Conservation (phyloP, 2,113 vertebrate species). For the Pygoscelis adeliae region DNA sequence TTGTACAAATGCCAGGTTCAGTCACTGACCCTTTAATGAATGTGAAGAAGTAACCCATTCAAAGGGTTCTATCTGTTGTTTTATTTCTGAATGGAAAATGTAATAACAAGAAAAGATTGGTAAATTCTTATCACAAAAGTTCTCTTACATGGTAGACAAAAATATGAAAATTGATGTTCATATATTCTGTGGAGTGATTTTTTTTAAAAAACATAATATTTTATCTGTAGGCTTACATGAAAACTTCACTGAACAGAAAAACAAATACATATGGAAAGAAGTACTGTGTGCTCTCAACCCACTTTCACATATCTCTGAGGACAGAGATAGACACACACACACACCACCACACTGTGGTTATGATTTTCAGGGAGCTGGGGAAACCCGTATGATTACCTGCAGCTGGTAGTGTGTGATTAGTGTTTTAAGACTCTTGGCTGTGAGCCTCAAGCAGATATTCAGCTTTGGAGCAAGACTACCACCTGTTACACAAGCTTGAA, state of each 20-base stretch:
- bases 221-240: not conserved
- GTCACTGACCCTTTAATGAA: not conserved
- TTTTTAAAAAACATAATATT: not conserved
- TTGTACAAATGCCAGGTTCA: not conserved
- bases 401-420: not conserved
- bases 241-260: not conserved
- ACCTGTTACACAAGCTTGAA: not conserved
- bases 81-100: not conserved
- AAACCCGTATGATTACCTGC: not conserved
- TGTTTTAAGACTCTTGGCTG: not conserved
- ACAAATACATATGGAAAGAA: not conserved
- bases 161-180: not conserved
- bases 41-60: not conserved
- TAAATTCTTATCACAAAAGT: not conserved
- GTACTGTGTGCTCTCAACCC: not conserved
- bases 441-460: not conserved
- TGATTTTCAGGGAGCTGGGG: not conserved
- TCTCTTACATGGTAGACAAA: not conserved
- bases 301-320: not conserved
- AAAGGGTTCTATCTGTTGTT: not conserved
- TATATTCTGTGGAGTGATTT: not conserved
- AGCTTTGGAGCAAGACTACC: not conserved
- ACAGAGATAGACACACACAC: not conserved
- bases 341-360: not conserved
- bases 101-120: not conserved